phyloP scores from a whole-genome alignment of 2,113 vertebrate species.

The Sceloporus tristichus region DNA sequence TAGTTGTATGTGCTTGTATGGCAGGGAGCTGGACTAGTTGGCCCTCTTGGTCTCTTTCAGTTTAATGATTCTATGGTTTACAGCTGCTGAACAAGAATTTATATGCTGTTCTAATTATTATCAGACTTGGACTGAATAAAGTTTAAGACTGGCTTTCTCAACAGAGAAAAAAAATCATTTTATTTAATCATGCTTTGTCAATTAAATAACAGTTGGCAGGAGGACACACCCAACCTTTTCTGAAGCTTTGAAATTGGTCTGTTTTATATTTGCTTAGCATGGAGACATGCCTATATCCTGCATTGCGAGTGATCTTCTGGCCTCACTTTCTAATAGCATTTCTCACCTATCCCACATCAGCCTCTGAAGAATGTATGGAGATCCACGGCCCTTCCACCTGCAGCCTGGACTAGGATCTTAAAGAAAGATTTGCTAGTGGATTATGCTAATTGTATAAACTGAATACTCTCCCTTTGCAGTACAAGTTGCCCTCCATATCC shows the following conservation, averaged over 20 bases:
- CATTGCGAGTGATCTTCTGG: neutral
- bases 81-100: neutral
- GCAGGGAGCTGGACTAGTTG: too few relatives aligned
- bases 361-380: neutral
- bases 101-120: neutral
- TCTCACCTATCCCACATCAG: neutral
- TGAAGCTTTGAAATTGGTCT: neutral
- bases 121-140: neutral
- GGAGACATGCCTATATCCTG: neutral
- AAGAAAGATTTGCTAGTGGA: neutral
- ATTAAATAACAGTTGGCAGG: too few relatives aligned
- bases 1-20: too few relatives aligned
- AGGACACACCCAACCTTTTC: neutral
- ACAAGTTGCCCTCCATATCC: too few relatives aligned
- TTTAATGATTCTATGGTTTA: too few relatives aligned
- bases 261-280: neutral
- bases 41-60: too few relatives aligned
- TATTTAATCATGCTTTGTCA: too few relatives aligned
- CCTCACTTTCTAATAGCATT: neutral
- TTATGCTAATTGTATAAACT: neutral
- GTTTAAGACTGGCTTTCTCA: neutral
- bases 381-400: neutral
- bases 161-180: too few relatives aligned
- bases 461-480: too few relatives aligned
- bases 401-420: neutral